Evolutionary conservation across 2,888 invertebrate genomes (phyloP).

Genomic region (Ashinkailepas kermadecensis): DNA sequence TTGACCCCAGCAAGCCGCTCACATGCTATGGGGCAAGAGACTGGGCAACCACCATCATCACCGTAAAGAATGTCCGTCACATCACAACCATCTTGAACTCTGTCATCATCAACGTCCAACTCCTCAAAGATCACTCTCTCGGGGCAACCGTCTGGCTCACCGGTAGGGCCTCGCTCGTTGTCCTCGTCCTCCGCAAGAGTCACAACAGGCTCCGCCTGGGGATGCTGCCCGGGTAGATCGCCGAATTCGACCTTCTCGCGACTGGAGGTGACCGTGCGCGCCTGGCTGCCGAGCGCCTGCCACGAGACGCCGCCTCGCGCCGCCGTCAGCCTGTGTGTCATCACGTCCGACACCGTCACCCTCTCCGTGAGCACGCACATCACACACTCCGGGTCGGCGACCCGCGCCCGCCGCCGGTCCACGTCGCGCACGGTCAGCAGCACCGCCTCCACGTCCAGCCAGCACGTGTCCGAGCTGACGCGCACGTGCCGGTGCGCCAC

Average conservation of each 20-base stretch:
- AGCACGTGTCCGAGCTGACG: background rate
- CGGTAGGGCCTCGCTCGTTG: background rate
- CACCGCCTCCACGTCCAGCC: background rate
- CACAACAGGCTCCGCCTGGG: background rate
- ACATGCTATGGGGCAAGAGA: no score
- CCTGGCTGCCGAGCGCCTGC: background rate
- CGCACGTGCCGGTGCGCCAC: conserved; percentile 4
- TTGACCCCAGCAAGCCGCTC: no score
- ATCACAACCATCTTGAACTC: no score
- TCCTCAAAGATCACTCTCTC: background rate
- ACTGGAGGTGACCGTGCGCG: background rate
- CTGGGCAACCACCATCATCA: no score
- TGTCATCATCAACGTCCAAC: background rate
- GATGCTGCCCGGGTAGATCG: background rate
- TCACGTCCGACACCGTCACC: background rate
- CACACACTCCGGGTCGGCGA: background rate
- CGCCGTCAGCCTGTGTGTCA: background rate
- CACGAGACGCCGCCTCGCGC: background rate
- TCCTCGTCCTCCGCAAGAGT: background rate
- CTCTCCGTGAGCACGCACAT: conserved; percentile 11
- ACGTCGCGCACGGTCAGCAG: background rate
- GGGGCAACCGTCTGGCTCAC: background rate
- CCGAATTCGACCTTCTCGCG: conserved; percentile 5
- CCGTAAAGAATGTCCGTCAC: no score
- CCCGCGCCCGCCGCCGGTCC: conserved; percentile 5